Evolutionary conservation across 2,888 invertebrate genomes (phyloP).

Genomic region (Temnothorax unifasciatus): DNA sequence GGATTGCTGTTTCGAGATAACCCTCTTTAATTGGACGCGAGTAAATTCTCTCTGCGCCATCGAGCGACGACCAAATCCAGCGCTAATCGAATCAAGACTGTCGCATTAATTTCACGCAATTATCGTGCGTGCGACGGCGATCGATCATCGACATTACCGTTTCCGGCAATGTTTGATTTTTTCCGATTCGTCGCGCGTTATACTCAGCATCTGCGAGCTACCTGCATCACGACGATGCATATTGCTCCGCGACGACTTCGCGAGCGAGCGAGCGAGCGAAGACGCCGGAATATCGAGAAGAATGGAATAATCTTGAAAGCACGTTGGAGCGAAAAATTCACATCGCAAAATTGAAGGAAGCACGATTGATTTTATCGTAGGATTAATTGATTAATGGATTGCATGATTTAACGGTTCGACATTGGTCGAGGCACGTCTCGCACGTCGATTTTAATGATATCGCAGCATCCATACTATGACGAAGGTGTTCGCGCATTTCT

Average conservation of each 20-base stretch:
- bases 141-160: conserved; percentile 61
- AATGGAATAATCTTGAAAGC: background rate
- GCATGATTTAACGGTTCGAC: background rate
- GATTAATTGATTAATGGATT: background rate
- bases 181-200: background rate
- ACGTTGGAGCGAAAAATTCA: background rate
- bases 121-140: conserved; percentile 56
- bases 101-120: conserved; percentile 60
- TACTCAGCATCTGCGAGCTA: background rate
- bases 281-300: background rate
- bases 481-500: background rate
- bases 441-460: background rate
- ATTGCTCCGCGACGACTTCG: background rate
- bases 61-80: background rate
- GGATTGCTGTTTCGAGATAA: background rate
- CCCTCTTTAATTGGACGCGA: background rate
- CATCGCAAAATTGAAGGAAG: background rate
- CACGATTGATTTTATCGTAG: background rate
- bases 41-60: background rate
- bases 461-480: background rate
- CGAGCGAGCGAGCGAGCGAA: background rate
- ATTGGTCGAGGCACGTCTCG: background rate
- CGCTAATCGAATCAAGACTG: background rate
- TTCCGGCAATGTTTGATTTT: conserved; percentile 49
- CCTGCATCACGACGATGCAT: background rate